Evolutionary conservation across 2,797 vertebrate species (phyloP).

Genomic region (Danionella dracula): DNA sequence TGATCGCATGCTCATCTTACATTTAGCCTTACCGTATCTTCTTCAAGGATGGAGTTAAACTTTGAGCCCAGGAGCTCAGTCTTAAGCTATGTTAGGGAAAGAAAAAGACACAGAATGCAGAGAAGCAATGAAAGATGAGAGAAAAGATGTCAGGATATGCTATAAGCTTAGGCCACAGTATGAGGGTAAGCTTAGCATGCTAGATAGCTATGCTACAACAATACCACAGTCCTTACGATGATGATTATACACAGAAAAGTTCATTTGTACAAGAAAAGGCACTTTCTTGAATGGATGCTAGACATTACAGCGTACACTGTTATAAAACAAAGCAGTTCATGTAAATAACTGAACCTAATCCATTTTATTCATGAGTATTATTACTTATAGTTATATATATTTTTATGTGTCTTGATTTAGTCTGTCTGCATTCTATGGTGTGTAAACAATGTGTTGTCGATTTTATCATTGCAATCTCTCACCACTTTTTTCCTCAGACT

Average conservation of each 20-base stretch:
- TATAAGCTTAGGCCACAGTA: conserved; percentile 34
- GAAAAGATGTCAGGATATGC: conserved; percentile 60
- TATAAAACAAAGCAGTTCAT: too few species aligned
- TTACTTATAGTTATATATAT: too few species aligned
- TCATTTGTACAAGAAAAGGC: too few species aligned
- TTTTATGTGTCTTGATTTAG: neutral
- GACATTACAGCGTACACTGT: too few species aligned
- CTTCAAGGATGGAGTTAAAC: conserved; percentile 85
- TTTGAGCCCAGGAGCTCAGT: conserved; percentile 84
- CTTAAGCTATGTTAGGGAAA: conserved; percentile 82
- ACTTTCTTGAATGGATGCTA: too few species aligned
- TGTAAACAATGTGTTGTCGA: conserved; percentile 37
- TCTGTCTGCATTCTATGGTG: conserved; percentile 16
- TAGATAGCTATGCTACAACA: neutral
- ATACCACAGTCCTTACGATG: too few species aligned
- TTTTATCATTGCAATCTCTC: conserved; percentile 62
- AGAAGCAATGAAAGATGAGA: conserved; percentile 76
- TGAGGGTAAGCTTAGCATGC: neutral
- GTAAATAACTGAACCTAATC: too few species aligned
- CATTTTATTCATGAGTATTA: too few species aligned
- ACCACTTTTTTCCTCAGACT: conserved; percentile 85
- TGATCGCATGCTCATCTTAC: conserved; percentile 32
- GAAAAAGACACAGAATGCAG: conserved; percentile 74
- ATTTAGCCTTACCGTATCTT: conserved; percentile 76
- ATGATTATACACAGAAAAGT: too few species aligned